These are phyloP conservation scores for Grapholita molesta DNA, from an alignment of 1,140 invertebrate genomes.

Conservation along the genomic window DNA sequence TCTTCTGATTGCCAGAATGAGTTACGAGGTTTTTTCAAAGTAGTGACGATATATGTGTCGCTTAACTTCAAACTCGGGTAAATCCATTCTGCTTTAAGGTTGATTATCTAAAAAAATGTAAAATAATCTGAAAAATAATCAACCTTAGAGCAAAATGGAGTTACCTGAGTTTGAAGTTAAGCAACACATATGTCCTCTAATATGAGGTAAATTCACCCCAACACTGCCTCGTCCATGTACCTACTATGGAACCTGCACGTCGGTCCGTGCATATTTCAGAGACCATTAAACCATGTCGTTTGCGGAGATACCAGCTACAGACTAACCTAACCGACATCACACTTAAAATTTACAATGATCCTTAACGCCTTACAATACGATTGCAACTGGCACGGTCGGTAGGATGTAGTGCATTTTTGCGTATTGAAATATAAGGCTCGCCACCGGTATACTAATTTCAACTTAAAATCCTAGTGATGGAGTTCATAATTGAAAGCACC, in stretches of 20 bases:
- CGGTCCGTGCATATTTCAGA: not conserved
- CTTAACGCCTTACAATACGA: not conserved
- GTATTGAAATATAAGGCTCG: not conserved
- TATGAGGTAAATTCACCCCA: not conserved
- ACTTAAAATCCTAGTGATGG: not conserved
- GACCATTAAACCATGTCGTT: not conserved
- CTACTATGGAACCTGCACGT: not conserved
- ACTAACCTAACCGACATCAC: not conserved
- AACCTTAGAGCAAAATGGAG: no score
- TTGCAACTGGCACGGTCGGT: not conserved
- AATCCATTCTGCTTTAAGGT: no score
- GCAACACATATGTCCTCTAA: not conserved
- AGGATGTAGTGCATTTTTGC: not conserved
- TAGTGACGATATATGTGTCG: no score
- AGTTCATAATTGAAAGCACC: not conserved
- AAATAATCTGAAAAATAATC: no score
- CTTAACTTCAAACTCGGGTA: no score
- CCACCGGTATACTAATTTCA: not conserved
- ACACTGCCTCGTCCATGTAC: not conserved
- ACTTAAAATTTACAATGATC: not conserved
- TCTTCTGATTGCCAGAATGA: no score
- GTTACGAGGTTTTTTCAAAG: no score
- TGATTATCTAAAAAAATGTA: no score
- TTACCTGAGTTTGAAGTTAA: no score
- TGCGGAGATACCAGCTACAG: not conserved